phyloP scores from a whole-genome alignment of 2,888 invertebrate genomes.

The Pegoplata infirma region DNA sequence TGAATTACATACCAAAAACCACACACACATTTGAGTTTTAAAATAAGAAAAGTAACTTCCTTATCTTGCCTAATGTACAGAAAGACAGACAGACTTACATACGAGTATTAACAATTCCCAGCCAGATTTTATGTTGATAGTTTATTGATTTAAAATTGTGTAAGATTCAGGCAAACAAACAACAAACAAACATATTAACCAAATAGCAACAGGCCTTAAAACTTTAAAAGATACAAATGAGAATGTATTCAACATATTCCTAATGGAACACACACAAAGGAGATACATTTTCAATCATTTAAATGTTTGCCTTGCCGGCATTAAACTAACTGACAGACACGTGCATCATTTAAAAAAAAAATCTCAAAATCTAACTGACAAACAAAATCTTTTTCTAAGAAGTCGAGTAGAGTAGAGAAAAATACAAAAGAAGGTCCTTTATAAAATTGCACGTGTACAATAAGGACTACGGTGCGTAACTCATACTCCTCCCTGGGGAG shows the following conservation, averaged over 20 bases:
- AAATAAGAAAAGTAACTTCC: slow-evolving; percentile 48
- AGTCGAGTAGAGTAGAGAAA: no score
- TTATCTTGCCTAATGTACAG: slow-evolving; percentile 36
- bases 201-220: not conserved
- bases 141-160: slow-evolving; percentile 28
- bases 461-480: slow-evolving; percentile 15
- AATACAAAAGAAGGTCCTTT: not conserved
- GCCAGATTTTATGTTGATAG: slow-evolving; percentile 27
- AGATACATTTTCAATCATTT: not conserved
- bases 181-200: not conserved
- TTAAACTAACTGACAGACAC: slow-evolving; percentile 41
- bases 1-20: slow-evolving; percentile 46
- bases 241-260: not conserved
- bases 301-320: not conserved
- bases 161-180: not conserved
- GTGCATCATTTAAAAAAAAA: slow-evolving; percentile 47
- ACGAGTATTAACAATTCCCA: slow-evolving; percentile 21
- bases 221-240: not conserved
- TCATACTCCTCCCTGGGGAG: slow-evolving; percentile 28
- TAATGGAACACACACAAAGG: not conserved
- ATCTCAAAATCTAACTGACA: not conserved
- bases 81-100: no score
- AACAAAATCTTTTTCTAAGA: not conserved
- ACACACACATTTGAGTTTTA: no score
- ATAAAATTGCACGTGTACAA: not conserved